Evolutionary conservation across 2,888 invertebrate species (phyloP).

Genomic region (Prosopocoilus inquinatus): DNA sequence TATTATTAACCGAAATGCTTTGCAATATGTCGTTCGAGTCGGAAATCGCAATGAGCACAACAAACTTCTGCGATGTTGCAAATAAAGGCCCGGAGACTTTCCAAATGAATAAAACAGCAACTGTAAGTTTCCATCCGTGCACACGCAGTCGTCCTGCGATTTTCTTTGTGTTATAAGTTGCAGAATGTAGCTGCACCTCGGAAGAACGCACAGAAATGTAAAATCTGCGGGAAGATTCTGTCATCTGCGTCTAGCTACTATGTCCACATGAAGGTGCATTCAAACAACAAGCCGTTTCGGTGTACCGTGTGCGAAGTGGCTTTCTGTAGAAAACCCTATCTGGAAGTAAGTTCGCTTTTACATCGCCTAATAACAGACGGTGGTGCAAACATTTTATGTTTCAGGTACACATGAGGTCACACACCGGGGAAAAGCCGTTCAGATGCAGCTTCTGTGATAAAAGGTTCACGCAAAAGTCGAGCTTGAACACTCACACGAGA

Average conservation of each 20-base stretch:
- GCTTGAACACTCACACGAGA: conserved; percentile 77
- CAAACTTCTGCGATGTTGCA: too few species aligned
- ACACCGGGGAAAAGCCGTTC: conserved; percentile 74
- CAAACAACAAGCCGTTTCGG: conserved; percentile 76
- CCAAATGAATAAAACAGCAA: too few species aligned
- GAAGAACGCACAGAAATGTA: conserved; percentile 61
- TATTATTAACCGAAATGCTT: too few species aligned
- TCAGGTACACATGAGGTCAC: conserved; percentile 73
- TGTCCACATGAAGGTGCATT: conserved; percentile 81
- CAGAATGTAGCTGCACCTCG: too few species aligned
- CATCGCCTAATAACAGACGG: neutral
- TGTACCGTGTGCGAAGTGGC: conserved; percentile 76
- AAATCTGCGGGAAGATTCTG: conserved; percentile 74
- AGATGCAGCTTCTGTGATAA: conserved; percentile 74
- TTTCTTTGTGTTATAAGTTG: too few species aligned
- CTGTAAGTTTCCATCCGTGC: too few species aligned
- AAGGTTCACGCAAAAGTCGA: conserved; percentile 78
- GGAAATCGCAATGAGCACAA: too few species aligned
- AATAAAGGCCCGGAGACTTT: too few species aligned
- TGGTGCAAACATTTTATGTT: neutral
- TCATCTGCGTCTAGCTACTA: conserved; percentile 77
- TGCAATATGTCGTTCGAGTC: too few species aligned
- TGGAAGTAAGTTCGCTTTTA: conserved; percentile 52
- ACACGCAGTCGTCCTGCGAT: too few species aligned
- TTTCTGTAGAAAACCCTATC: conserved; percentile 77